Evolutionary conservation across 2,113 vertebrate genomes (phyloP), one percentile per base, ranked within the genome.

Genomic region (Anolis carolinensis): DNA sequence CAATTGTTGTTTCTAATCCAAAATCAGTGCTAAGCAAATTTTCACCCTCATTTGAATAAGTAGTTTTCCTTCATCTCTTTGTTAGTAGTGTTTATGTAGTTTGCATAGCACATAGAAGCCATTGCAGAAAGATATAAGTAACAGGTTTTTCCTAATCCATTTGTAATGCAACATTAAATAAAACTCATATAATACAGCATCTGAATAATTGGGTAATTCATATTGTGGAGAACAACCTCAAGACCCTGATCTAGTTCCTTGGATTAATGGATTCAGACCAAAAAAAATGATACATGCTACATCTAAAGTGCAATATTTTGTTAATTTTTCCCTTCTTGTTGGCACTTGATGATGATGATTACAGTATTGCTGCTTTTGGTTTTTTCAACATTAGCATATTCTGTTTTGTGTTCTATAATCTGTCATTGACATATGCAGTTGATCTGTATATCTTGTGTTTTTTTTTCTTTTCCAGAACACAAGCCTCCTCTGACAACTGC

Each of bases 401-500:
- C 52, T 36, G 25, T 32, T 52, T 63, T 59, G 30, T n/a, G 25
- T 52, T 79, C 23, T 71, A 86, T 65, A 36, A 70, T 50, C 59
- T 86, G 10, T 4, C 85, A 83, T 23, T 8, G 1, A 20, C 81
- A 0, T 27, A 25, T 48, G 80, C 20, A 36, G 52, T 89, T 82
- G 20, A 87, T 77, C 1, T 67, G 0, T n/a, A 70, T 39, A 21
- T 39, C 0, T 63, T 89, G 10, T 92, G 32, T 92, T 81, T 86
- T 4, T 48, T 27, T 50, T 81, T 48, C 18, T 50, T 81, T 94
- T 88, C 1, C 84, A 99, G 98, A 99, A 70, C 97, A 98, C 68
- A 98, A 98, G 91, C 97, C 97, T 59, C 96, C 97, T 3, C 92
- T 96, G 44, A 94, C 95, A 27, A 95, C 96, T 0, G 93, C 97